Percentiles rank a stretch among this genome's conserved stretches.
Conservation (phyloP, 2,888 invertebrate genomes). For the Torymus tubicola region DNA sequence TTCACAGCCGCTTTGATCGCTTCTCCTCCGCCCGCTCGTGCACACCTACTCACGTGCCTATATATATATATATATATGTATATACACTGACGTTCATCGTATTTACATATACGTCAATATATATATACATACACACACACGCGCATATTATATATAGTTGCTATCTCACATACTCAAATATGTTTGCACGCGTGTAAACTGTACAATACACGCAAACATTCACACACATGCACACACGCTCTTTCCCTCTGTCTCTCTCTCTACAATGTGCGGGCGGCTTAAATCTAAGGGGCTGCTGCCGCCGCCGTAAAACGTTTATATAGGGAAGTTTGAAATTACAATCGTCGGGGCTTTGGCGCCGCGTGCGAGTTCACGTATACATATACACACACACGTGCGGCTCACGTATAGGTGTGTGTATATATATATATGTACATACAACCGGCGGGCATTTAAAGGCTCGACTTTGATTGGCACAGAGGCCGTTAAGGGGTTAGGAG, state of each 20-base stretch:
- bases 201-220: not conserved
- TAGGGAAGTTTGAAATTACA: constrained; percentile 41
- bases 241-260: no score
- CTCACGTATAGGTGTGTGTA: no score
- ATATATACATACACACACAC: not conserved
- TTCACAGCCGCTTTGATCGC: not conserved
- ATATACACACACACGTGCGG: not conserved
- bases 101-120: not conserved
- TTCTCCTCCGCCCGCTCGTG: not conserved
- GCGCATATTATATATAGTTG: not conserved
- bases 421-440: not conserved
- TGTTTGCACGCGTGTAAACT: no score
- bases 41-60: not conserved
- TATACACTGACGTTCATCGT: not conserved
- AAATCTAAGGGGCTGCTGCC: constrained; percentile 24
- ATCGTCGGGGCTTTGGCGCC: not conserved
- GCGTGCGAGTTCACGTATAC: not conserved
- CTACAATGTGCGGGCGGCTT: no score
- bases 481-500: constrained; percentile 60
- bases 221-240: not conserved
- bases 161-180: no score
- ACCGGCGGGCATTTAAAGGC: constrained; percentile 30
- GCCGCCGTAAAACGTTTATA: no score
- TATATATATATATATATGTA: not conserved
- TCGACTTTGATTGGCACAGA: constrained; percentile 54